Conservation (phyloP, 2,113 vertebrate species). For the Planiliza haematocheilus region DNA sequence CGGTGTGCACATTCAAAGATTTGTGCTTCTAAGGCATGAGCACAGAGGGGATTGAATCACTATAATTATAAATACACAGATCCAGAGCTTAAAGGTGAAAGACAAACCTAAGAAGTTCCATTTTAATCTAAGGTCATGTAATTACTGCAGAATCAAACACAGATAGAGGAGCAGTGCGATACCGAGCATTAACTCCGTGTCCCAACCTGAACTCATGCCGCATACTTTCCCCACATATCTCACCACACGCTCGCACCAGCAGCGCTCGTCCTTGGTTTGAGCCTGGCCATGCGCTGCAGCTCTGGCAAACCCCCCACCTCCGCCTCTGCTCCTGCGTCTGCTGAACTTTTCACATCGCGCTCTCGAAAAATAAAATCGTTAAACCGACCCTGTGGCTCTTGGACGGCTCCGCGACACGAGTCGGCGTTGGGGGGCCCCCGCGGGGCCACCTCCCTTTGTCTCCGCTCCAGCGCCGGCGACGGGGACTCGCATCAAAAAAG, state of each 20-base stretch:
- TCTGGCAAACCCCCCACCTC: constrained; percentile 61
- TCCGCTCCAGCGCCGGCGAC: constrained; percentile 22
- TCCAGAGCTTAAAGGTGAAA: no score
- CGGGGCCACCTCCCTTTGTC: constrained; percentile 32
- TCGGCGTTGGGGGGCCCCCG: constrained; percentile 13
- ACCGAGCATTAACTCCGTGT: constrained; percentile 31
- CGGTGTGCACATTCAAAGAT: no score
- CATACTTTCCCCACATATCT: constrained; percentile 53
- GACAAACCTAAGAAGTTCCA: no score
- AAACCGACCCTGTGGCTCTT: constrained; percentile 52
- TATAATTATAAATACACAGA: no score
- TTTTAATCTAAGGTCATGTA: no score
- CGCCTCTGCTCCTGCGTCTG: constrained; percentile 46
- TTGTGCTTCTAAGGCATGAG: no score
- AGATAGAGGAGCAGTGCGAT: neutral
- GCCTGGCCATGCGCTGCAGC: constrained; percentile 51
- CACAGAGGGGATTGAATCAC: no score
- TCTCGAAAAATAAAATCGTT: constrained; percentile 52
- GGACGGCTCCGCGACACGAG: constrained; percentile 41
- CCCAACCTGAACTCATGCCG: constrained; percentile 50
- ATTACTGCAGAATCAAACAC: neutral
- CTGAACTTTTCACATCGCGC: constrained; percentile 69
- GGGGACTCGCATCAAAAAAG: no score
- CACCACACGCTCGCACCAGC: constrained; percentile 40
- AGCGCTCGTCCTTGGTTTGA: constrained; percentile 57